A percentile compares a stretch with the other conserved stretches of the same genome.
Evolutionary conservation across 2,888 invertebrate species (phyloP).

Genomic region (Trypoxylon attenuatum): DNA sequence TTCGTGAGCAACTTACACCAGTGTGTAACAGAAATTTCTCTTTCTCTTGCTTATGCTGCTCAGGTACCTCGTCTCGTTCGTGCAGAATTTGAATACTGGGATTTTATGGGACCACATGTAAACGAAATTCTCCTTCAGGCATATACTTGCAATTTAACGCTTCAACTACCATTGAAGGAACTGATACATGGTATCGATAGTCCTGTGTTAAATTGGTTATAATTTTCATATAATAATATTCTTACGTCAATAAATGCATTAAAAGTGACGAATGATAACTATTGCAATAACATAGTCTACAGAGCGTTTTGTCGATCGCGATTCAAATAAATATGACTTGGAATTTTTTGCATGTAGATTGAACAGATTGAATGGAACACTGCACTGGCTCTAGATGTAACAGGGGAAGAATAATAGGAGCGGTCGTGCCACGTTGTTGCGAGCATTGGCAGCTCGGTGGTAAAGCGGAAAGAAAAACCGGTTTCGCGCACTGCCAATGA

Average conservation of each 20-base stretch:
- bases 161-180: no score
- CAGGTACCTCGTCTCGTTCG: neutral
- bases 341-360: no score
- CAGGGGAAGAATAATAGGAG: slow-evolving; percentile 22
- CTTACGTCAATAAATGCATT: no score
- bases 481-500: slow-evolving; percentile 42
- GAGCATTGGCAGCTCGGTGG: slow-evolving; percentile 16
- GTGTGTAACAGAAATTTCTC: neutral
- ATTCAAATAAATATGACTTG: no score
- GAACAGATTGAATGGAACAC: no score
- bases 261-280: slow-evolving; percentile 3
- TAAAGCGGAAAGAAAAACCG: slow-evolving; percentile 33
- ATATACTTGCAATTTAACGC: neutral
- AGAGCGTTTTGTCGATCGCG: no score
- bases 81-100: neutral
- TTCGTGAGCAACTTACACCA: neutral
- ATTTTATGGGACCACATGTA: neutral
- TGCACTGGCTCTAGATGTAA: no score
- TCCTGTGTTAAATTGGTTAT: no score
- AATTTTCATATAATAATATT: no score
- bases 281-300: no score
- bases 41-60: neutral
- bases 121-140: neutral
- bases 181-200: no score
- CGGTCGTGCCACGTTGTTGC: slow-evolving; percentile 11